Conservation (phyloP, 2,888 invertebrate genomes). For the Uloborus plumipes region DNA sequence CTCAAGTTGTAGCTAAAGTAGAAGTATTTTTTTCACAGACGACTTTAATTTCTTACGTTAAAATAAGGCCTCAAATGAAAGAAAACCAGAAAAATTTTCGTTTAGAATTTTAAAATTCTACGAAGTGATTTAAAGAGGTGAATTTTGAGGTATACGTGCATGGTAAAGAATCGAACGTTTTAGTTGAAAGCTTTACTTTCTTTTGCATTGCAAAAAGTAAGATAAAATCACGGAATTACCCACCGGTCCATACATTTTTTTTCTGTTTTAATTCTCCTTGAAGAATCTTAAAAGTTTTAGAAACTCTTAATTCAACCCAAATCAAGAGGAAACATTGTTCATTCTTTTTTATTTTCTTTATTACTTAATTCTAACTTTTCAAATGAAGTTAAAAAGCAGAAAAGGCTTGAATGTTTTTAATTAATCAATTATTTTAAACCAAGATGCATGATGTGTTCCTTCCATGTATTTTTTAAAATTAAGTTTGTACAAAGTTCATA, state of each 20-base stretch:
- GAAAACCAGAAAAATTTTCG: constrained; percentile 50
- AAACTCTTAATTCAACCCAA: constrained; percentile 49
- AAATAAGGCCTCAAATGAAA: constrained; percentile 55
- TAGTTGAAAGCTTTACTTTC: constrained; percentile 50
- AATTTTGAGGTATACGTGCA: constrained; percentile 52
- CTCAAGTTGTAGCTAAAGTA: constrained; percentile 21
- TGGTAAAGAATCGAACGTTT: constrained; percentile 26
- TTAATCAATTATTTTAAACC: too few relatives aligned
- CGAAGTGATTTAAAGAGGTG: constrained; percentile 45
- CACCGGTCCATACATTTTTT: constrained; percentile 8
- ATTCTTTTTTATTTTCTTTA: constrained; percentile 11
- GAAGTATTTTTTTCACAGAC: constrained; percentile 26
- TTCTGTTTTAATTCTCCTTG: constrained; percentile 18
- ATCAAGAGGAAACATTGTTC: constrained; percentile 13
- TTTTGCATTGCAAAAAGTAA: constrained; percentile 38
- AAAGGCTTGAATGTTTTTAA: too few relatives aligned
- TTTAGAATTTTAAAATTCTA: constrained; percentile 58
- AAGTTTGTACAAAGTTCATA: too few relatives aligned
- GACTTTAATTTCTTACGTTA: constrained; percentile 62
- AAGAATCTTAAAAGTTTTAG: constrained; percentile 37
- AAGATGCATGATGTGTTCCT: too few relatives aligned
- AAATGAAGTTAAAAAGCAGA: constrained; percentile 4
- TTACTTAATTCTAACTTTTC: background rate
- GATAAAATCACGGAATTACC: constrained; percentile 29
- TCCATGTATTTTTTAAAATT: too few relatives aligned